Base-by-base conservation (phyloP, 2,888 invertebrate species). In the Plagodis pulveraria region DNA sequence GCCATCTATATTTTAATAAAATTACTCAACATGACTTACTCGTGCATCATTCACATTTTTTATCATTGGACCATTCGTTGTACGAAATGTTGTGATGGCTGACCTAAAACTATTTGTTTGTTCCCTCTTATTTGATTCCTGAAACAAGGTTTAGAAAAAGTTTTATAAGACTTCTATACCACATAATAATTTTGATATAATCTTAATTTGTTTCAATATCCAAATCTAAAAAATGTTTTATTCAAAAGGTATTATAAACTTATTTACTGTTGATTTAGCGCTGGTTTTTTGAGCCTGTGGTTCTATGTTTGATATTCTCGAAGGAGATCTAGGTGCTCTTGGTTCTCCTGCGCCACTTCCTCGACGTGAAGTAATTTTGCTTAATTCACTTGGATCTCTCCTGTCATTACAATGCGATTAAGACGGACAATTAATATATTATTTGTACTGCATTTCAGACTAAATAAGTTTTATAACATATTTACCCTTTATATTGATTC, bases 1-100 rank as follows among this genome's bases (percentile, higher is more conserved):
- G 22, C 22, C 1, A 22, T 22, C 22, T 22, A 4, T 22, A 22
- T 22, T 22, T 22, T 22, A 22, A 22, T 22, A 22, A 22, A 22
- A 9, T 38, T 10, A 32, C 22, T 10, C 22, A 6, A 54, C 44
- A 41, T 45, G 38, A 62, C 68, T 73, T 70, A 89, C 91, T 73
- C 77, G 83, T 22, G 87, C 89, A 65, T 90, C 91, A 62, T 80
- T 77, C 12, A 89, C 79, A 40, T 77, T 85, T 77, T 80, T 87
- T 44, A 87, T 83, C 0, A 81, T 63, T 34, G 85, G 86, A 33
- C 77, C 78, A 70, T 86, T 85, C 40, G 81, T 78, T 36, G 84
- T 78, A n/a, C 82, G 74, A 60, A 82, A 86, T 11, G 83, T 78
- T 36, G 86, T 78, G 36, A 83, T 66, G 36, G 57, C 45, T 32